A percentile compares a stretch with the other conserved stretches of the same genome.
These are phyloP conservation scores for Aphrophora alni DNA, from an alignment of 2,888 invertebrate genomes.

Conservation along the genomic window DNA sequence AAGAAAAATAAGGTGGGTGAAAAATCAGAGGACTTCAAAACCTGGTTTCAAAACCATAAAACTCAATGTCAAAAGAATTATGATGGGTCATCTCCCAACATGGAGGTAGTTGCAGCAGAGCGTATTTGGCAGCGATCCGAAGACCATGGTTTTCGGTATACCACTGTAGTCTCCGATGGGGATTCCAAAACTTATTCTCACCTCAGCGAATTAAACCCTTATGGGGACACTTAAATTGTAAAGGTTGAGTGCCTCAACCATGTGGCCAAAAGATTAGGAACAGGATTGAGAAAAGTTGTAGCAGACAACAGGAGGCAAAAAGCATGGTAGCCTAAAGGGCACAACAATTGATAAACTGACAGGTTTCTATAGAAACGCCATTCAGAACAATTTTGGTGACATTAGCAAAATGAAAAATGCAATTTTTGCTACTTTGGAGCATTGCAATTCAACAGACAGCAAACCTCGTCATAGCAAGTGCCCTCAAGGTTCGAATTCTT, in stretches of 20 bases:
- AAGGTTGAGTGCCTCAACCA: not conserved
- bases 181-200: slow-evolving; percentile 25
- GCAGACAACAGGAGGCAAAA: not conserved
- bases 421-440: not conserved
- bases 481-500: not conserved
- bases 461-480: not conserved
- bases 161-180: slow-evolving; percentile 22
- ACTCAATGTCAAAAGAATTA: slow-evolving; percentile 13
- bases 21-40: not conserved
- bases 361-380: not conserved
- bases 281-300: not conserved
- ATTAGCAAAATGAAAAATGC: not conserved
- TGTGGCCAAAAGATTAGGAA: not conserved
- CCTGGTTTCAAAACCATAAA: slow-evolving; percentile 1
- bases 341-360: not conserved
- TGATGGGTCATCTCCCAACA: slow-evolving; percentile 18
- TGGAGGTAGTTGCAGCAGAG: slow-evolving; percentile 25
- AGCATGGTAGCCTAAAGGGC: not conserved
- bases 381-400: not conserved
- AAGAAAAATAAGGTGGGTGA: slow-evolving; percentile 3
- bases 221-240: too few species aligned
- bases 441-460: not conserved
- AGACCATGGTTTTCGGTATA: slow-evolving; percentile 27
- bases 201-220: slow-evolving; percentile 31
- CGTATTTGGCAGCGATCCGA: slow-evolving; percentile 9